phyloP scores from a whole-genome alignment of 1,140 invertebrate genomes.

The Holotrichia oblita region DNA sequence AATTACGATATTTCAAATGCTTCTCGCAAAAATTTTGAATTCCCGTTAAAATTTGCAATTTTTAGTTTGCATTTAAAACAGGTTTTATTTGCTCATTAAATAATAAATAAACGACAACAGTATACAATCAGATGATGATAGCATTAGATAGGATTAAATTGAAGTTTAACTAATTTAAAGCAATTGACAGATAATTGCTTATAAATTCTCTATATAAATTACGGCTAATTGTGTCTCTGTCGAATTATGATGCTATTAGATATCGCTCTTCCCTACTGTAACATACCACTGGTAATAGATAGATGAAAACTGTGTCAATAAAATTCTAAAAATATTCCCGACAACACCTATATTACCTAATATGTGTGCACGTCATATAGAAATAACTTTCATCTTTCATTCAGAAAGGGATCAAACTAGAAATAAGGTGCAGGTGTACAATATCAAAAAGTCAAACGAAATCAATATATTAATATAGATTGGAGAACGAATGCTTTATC shows the following conservation, averaged over 20 bases:
- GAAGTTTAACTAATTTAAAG: not conserved
- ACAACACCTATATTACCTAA: not conserved
- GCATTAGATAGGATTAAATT: constrained; percentile 7
- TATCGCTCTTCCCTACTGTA: not conserved
- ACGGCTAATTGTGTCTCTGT: not conserved
- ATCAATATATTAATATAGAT: no score
- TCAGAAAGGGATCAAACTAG: no score
- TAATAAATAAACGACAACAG: no score
- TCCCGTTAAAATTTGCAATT: no score
- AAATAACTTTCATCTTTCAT: not conserved
- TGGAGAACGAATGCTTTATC: no score
- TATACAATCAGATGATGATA: no score
- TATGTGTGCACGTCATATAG: not conserved
- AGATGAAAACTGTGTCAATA: constrained; percentile 14
- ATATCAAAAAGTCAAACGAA: no score
- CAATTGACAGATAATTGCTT: constrained; percentile 23
- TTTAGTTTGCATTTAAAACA: no score
- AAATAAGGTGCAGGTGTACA: no score
- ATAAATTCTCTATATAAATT: constrained; percentile 12
- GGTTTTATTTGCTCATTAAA: no score
- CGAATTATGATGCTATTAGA: not conserved
- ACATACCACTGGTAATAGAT: not conserved
- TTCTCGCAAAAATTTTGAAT: no score
- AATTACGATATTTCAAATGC: no score
- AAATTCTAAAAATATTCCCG: constrained; percentile 20